Base-by-base conservation (phyloP, 2,113 vertebrate genomes). In the Phrynosoma platyrhinos region DNA sequence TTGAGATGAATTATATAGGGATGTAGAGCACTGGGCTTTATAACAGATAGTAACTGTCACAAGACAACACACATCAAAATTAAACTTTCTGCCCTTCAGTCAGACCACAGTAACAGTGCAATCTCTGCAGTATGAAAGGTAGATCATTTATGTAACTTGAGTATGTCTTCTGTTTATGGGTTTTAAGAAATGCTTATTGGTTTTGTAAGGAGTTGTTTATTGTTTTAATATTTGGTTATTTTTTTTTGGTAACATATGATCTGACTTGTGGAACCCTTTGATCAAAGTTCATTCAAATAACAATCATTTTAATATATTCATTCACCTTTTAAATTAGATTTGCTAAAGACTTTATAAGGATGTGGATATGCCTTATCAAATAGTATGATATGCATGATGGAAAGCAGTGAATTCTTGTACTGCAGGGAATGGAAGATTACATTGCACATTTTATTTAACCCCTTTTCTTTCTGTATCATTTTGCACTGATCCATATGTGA, bases 371-470 rank as follows among this genome's bases (percentile, higher is more conserved):
- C 77, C n/a, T 23, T 30, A 79, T 79, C 12, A 55, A 79, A 79
- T 13, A 55, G 40, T 30, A 52, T 53, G 10, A 30, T 10, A 30
- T 53, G 10, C 52, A 79, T 9, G 16, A 25, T 52, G 27, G 47
- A 53, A 53, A 14, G 12, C 25, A 30, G 23, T 30, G 4, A 79
- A 30, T 3, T 79, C 12, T 2, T 13, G 16, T 79, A 0, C 0
- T 81, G 79, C 0, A 68, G 3, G 6, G 20, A 21, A 53, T 53
- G 27, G 52, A 55, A 79, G 14, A 3, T 79, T 55, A 20, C 1
- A n/a, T 32, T 23, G 64, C 23, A 25, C 64, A 68, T 68, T 68
- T 68, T 25, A 23, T 68, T 68, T 9, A 20, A 23, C 64, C 5
- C 3, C 23, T 68, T 68, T 23, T 68, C 23, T 20, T 68, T 68